A percentile compares a stretch with the other conserved stretches of the same genome.
These are phyloP conservation scores for Philonicus albiceps DNA, from an alignment of 2,888 invertebrate species.

Conservation along the genomic window DNA sequence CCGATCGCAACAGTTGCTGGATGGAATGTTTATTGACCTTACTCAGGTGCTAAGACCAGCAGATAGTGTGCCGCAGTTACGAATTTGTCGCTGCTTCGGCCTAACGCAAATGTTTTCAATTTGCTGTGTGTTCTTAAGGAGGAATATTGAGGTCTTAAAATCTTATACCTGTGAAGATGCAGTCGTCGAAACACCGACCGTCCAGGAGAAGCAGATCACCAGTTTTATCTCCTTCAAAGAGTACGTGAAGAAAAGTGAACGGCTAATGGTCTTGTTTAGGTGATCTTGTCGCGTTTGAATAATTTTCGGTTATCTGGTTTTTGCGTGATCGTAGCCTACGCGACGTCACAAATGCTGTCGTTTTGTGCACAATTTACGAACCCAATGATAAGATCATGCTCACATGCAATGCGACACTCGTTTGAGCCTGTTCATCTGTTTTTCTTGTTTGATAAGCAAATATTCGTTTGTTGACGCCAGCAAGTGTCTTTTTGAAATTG, in stretches of 20 bases:
- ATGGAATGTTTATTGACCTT: neutral
- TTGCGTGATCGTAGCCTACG: neutral
- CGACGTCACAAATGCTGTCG: neutral
- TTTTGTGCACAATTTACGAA: neutral
- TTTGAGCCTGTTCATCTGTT: neutral
- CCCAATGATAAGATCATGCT: neutral
- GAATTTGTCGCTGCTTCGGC: neutral
- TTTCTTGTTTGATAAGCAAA: neutral
- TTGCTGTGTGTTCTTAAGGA: neutral
- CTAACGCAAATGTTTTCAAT: neutral
- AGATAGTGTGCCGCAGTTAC: slow-evolving; percentile 7
- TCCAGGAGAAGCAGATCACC: neutral
- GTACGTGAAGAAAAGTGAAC: neutral
- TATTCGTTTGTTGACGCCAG: neutral
- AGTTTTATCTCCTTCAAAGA: neutral
- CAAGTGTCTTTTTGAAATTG: neutral
- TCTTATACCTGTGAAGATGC: neutral
- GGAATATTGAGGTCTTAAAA: neutral
- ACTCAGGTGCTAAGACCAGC: neutral
- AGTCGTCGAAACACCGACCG: neutral
- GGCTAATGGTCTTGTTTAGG: neutral
- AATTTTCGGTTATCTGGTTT: neutral
- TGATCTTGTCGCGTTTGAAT: neutral
- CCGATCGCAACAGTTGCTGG: neutral
- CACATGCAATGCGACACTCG: neutral